phyloP scores from a whole-genome alignment of 2,797 vertebrate species.

The Platyrinchus mystaceus region DNA sequence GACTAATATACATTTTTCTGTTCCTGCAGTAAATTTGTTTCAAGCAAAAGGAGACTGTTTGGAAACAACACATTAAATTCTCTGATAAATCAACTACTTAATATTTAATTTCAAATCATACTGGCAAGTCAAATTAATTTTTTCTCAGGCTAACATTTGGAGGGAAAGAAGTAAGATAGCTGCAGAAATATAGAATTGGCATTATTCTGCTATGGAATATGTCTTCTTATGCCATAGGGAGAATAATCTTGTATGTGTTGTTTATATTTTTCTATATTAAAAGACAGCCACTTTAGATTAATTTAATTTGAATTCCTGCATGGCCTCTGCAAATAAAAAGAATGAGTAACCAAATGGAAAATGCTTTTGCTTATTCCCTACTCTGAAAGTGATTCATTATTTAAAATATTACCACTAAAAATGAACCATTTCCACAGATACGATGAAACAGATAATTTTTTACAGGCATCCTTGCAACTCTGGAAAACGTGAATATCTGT shows the following conservation, averaged over 20 bases:
- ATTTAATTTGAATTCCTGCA: slow-evolving; percentile 21
- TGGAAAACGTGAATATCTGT: not conserved
- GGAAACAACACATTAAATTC: slow-evolving; percentile 24
- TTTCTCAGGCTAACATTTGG: not conserved
- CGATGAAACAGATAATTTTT: not conserved
- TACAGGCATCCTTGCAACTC: not conserved
- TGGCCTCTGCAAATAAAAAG: slow-evolving; percentile 8
- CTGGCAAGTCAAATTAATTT: not conserved
- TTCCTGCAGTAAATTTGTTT: slow-evolving; percentile 29
- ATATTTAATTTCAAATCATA: slow-evolving; percentile 28
- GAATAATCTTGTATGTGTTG: not conserved
- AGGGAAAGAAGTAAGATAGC: not conserved
- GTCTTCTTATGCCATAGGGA: not conserved
- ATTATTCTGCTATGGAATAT: not conserved
- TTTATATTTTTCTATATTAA: slow-evolving; percentile 21
- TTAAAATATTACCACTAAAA: slow-evolving; percentile 51
- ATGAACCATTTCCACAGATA: slow-evolving; percentile 20
- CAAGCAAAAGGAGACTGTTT: not conserved
- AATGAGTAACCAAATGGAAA: slow-evolving; percentile 23
- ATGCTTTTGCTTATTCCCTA: slow-evolving; percentile 5
- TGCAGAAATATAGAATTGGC: not conserved
- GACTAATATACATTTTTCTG: slow-evolving; percentile 33
- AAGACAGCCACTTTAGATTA: not conserved
- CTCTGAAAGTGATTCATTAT: slow-evolving; percentile 21
- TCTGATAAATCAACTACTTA: slow-evolving; percentile 22